These are phyloP conservation scores for Musca vetustissima DNA, from an alignment of 1,140 invertebrate genomes.

Conservation along the genomic window DNA sequence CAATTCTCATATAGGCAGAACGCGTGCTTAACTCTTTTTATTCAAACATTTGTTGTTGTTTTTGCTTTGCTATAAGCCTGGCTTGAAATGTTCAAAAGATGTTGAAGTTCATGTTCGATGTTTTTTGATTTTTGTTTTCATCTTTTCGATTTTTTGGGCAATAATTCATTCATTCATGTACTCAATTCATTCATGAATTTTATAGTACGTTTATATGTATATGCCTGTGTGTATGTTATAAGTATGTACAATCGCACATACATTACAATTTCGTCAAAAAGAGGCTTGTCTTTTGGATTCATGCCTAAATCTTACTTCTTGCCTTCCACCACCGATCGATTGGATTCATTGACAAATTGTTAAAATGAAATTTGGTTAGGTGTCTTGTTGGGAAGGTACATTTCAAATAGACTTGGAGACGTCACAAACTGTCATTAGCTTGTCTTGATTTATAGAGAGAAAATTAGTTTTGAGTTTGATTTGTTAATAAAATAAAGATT, in stretches of 20 bases:
- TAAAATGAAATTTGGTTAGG: neutral
- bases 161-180: constrained; percentile 6
- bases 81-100: too few species aligned
- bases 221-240: neutral
- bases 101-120: constrained; percentile 1
- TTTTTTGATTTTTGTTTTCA: neutral
- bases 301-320: neutral
- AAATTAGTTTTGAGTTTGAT: too few species aligned
- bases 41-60: too few species aligned
- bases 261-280: constrained; percentile 3
- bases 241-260: neutral
- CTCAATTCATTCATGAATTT: too few species aligned
- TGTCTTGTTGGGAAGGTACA: too few species aligned
- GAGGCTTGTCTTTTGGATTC: constrained; percentile 6
- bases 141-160: neutral
- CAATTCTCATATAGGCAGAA: too few species aligned
- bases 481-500: constrained; percentile 1
- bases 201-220: too few species aligned
- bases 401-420: too few species aligned
- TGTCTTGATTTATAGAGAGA: neutral
- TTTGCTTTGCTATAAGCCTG: too few species aligned
- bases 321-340: too few species aligned
- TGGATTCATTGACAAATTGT: constrained; percentile 9
- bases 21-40: too few species aligned
- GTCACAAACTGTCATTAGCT: neutral